phyloP scores from a whole-genome alignment of 2,888 invertebrate genomes.

The Amaurobius ferox region DNA sequence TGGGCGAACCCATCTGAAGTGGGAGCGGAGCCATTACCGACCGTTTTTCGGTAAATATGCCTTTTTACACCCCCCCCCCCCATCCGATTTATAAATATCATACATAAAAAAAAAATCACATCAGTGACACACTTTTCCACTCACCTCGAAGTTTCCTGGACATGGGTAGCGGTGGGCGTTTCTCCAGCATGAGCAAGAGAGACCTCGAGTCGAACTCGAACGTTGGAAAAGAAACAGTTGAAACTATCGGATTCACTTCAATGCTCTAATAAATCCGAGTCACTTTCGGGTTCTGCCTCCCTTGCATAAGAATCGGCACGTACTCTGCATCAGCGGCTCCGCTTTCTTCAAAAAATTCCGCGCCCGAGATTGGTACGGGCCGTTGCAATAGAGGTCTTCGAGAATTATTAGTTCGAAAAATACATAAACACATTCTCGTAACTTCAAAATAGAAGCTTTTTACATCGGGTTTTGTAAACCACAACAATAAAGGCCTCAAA shows the following conservation, averaged over 20 bases:
- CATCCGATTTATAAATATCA: too few species aligned
- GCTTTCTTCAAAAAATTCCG: too few species aligned
- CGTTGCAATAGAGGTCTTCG: not conserved
- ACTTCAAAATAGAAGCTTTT: too few species aligned
- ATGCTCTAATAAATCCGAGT: constrained; percentile 20
- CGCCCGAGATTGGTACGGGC: not conserved
- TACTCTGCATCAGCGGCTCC: constrained; percentile 22
- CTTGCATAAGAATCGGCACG: constrained; percentile 29
- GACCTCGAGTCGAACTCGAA: not conserved
- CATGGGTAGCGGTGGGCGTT: constrained; percentile 45
- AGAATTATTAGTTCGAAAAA: too few species aligned
- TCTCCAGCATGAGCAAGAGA: constrained; percentile 57
- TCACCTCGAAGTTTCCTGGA: constrained; percentile 51
- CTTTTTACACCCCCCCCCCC: too few species aligned
- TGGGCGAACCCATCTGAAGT: too few species aligned
- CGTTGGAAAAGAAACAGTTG: not conserved
- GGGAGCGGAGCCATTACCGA: too few species aligned
- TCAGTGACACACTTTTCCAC: not conserved
- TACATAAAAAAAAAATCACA: too few species aligned
- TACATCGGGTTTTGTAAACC: too few species aligned
- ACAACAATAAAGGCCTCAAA: too few species aligned
- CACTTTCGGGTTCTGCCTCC: constrained; percentile 42
- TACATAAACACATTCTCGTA: too few species aligned
- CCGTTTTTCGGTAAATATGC: too few species aligned
- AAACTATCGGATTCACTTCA: constrained; percentile 18